Evolutionary conservation across 2,797 vertebrate species (phyloP).

Genomic region (Myotis findleyi): DNA sequence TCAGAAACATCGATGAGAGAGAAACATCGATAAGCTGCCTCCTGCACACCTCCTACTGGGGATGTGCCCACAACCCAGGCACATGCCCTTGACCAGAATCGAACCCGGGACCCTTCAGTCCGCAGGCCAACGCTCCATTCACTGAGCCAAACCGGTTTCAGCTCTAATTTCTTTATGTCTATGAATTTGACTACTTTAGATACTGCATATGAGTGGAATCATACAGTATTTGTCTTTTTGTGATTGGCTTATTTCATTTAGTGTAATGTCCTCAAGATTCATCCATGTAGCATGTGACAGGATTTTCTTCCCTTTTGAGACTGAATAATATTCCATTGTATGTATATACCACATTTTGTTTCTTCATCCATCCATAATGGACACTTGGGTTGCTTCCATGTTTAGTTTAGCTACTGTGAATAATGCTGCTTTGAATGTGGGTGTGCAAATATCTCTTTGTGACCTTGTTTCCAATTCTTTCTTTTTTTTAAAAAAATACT

Average conservation of each 20-base stretch:
- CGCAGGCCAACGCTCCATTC: no score
- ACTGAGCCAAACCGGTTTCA: no score
- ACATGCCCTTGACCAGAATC: no score
- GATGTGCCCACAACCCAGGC: no score
- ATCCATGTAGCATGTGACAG: no score
- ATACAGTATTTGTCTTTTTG: neutral
- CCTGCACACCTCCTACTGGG: no score
- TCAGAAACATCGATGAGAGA: no score
- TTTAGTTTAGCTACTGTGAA: neutral
- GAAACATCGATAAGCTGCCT: no score
- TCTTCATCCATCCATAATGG: neutral
- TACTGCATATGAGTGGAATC: neutral
- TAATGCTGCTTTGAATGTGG: neutral
- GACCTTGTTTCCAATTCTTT: neutral
- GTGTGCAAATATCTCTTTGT: neutral
- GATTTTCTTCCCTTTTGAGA: neutral
- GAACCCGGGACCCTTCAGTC: no score
- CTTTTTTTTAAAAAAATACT: no score
- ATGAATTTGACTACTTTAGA: neutral
- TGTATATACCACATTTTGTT: neutral
- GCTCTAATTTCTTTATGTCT: neutral
- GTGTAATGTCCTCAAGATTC: neutral
- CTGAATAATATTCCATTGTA: neutral
- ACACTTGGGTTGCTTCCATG: neutral
- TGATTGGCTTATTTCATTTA: neutral